Evolutionary conservation across 2,113 vertebrate species (phyloP).

Genomic region (Phyllostomus discolor): DNA sequence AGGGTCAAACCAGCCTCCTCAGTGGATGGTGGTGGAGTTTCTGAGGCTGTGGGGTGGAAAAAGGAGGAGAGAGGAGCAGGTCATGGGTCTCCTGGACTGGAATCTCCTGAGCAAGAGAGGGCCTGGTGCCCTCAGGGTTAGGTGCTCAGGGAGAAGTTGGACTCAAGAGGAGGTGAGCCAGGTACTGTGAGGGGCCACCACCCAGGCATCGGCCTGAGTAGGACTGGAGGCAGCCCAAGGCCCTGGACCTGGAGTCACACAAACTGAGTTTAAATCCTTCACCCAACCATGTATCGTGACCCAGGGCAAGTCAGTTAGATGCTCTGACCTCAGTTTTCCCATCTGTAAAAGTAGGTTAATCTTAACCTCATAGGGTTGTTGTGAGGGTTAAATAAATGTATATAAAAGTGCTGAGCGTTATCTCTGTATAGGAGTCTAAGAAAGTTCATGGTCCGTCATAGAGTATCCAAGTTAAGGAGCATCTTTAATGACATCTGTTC

Average conservation of each 20-base stretch:
- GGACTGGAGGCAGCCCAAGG: background rate
- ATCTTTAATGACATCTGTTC: background rate
- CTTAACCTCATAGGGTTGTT: background rate
- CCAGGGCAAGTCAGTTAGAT: background rate
- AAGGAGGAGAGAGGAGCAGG: background rate
- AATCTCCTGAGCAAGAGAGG: background rate
- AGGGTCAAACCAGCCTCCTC: slow-evolving; percentile 16
- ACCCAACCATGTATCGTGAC: background rate
- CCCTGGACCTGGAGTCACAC: background rate
- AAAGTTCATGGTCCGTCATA: background rate
- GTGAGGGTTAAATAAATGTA: background rate
- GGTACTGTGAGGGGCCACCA: background rate
- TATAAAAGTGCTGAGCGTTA: background rate
- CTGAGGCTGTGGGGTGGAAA: background rate
- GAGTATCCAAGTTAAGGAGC: background rate
- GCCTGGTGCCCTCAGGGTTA: background rate
- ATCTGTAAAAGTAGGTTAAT: background rate
- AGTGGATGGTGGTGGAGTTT: background rate
- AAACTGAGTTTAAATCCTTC: background rate
- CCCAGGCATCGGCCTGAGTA: background rate
- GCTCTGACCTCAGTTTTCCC: background rate
- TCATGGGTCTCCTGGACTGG: background rate
- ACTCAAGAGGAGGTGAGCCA: background rate
- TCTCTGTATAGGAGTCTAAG: background rate
- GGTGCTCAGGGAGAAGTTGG: background rate